A percentile compares a stretch with the other conserved stretches of the same genome.
phyloP scores from a whole-genome alignment of 2,113 vertebrate genomes.

The Todiramphus saurophagus region DNA sequence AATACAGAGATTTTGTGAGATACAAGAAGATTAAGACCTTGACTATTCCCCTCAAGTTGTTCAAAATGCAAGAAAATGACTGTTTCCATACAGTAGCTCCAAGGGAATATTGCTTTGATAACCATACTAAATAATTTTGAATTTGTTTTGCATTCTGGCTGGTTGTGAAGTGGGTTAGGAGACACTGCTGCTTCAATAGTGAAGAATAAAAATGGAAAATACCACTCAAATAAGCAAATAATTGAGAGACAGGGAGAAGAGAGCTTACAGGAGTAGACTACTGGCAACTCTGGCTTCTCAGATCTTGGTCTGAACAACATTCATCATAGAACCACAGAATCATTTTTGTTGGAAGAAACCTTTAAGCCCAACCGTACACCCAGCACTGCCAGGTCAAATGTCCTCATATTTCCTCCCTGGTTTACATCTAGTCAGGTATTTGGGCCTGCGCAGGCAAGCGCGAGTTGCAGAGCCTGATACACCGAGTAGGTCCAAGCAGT shows the following conservation, averaged over 20 bases:
- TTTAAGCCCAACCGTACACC: background rate
- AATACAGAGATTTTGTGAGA: background rate
- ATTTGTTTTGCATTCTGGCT: background rate
- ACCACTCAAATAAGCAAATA: background rate
- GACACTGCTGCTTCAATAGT: background rate
- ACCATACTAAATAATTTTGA: accelerated
- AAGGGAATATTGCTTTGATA: background rate
- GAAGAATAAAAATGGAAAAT: background rate
- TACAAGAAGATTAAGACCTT: background rate
- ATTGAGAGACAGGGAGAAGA: background rate
- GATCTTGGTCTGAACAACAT: background rate
- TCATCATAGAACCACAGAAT: background rate
- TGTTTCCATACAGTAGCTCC: background rate
- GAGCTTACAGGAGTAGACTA: background rate
- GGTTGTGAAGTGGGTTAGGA: background rate
- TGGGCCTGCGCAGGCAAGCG: background rate
- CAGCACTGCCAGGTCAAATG: background rate
- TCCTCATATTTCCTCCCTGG: background rate
- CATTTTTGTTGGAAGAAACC: background rate
- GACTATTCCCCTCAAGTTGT: background rate
- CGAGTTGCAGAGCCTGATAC: background rate
- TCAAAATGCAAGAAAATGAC: background rate
- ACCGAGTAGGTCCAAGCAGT: background rate
- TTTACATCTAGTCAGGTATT: background rate
- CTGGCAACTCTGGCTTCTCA: background rate